Evolutionary conservation across 2,113 vertebrate species (phyloP).

Genomic region (Amphilophus citrinellus): DNA sequence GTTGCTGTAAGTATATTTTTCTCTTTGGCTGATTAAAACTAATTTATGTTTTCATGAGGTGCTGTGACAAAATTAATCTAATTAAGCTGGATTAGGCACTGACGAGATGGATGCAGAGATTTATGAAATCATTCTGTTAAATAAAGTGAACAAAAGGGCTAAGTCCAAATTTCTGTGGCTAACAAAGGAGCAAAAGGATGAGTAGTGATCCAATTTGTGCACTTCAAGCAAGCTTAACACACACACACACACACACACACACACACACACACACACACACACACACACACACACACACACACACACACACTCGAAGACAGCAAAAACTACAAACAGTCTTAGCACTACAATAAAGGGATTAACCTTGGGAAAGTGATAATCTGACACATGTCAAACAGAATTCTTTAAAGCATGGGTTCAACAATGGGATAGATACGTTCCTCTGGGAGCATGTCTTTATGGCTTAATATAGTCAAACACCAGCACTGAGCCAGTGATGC

Average conservation of each 20-base stretch:
- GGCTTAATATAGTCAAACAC: neutral
- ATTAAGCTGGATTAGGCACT: constrained; percentile 15
- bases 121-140: constrained; percentile 15
- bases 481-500: neutral
- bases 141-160: neutral
- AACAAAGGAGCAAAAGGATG: neutral
- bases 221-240: neutral
- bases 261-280: neutral
- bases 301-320: neutral
- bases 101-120: constrained; percentile 17
- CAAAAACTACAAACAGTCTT: neutral
- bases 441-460: neutral
- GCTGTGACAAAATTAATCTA: neutral
- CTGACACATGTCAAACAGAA: neutral
- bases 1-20: neutral
- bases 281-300: neutral
- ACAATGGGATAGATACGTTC: too few relatives aligned
- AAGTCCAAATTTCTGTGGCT: neutral
- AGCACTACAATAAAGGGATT: neutral
- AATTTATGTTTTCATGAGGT: neutral
- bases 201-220: neutral
- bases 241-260: neutral
- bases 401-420: neutral
- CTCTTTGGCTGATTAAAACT: neutral
- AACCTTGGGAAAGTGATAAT: neutral